Percentiles rank a stretch among this genome's conserved stretches.
These are phyloP conservation scores for Porites rus DNA, from an alignment of 92 coral and sea anemone species.

Conservation along the genomic window DNA sequence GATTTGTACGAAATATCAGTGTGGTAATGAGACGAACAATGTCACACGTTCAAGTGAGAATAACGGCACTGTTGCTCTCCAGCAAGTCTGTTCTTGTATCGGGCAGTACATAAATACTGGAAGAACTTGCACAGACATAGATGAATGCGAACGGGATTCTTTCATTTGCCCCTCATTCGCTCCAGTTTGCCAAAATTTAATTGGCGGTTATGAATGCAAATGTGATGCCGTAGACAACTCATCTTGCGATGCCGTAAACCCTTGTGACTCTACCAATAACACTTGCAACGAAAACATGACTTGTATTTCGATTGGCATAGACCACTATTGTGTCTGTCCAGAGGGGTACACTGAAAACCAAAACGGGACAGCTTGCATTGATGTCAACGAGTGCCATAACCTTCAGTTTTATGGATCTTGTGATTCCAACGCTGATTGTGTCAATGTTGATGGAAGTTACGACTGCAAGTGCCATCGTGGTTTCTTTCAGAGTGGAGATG, in stretches of 20 bases:
- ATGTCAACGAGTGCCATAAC: slow-evolving; percentile 60
- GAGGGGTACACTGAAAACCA: slow-evolving; percentile 57
- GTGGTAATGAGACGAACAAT: slow-evolving; percentile 32
- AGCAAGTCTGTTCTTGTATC: slow-evolving; percentile 52
- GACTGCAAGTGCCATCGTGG: slow-evolving; percentile 72
- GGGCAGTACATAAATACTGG: slow-evolving; percentile 65
- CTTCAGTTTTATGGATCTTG: slow-evolving; percentile 54
- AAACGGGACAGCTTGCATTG: slow-evolving; percentile 58
- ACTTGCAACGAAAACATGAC: slow-evolving; percentile 66
- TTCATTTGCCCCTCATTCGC: slow-evolving; percentile 50
- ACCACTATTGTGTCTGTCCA: slow-evolving; percentile 76
- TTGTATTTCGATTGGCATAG: slow-evolving; percentile 61
- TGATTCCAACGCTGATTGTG: slow-evolving; percentile 50
- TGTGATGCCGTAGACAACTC: slow-evolving; percentile 62
- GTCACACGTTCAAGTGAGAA: background rate
- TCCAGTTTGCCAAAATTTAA: slow-evolving; percentile 68
- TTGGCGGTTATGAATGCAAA: slow-evolving; percentile 77
- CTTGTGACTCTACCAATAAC: slow-evolving; percentile 59
- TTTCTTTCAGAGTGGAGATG: slow-evolving; percentile 63
- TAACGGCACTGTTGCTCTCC: background rate
- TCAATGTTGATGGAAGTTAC: slow-evolving; percentile 63
- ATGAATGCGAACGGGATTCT: slow-evolving; percentile 61
- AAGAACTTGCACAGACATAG: slow-evolving; percentile 44
- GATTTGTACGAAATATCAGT: slow-evolving; percentile 55
- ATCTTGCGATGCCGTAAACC: slow-evolving; percentile 66